Evolutionary conservation across 2,888 invertebrate species (phyloP).

Genomic region (Pristionchus fissidentatus): DNA sequence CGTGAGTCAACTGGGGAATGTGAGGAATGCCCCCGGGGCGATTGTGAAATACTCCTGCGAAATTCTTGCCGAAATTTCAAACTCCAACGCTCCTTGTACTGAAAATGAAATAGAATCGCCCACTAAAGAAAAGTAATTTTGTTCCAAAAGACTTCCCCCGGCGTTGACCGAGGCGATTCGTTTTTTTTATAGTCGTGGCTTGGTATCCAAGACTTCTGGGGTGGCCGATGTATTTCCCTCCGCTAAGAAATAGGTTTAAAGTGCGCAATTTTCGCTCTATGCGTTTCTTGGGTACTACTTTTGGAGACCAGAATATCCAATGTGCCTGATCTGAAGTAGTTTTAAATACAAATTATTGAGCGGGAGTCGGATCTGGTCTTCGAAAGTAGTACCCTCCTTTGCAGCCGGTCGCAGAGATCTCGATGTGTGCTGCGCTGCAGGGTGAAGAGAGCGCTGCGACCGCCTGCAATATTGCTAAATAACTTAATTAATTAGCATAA

Average conservation of each 20-base stretch:
- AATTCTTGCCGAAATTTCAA: too few relatives aligned
- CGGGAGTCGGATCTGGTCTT: too few relatives aligned
- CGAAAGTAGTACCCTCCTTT: constrained; percentile 5
- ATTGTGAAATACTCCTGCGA: too few relatives aligned
- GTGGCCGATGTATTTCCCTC: too few relatives aligned
- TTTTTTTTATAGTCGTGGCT: too few relatives aligned
- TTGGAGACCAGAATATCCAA: too few relatives aligned
- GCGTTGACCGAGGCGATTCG: too few relatives aligned
- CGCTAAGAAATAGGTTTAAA: background rate
- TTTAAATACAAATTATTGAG: background rate
- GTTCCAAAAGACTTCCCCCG: too few relatives aligned
- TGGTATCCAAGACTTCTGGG: too few relatives aligned
- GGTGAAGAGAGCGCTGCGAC: constrained; percentile 36
- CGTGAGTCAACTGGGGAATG: background rate
- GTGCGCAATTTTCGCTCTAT: background rate
- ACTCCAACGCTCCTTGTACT: background rate
- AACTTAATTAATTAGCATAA: background rate
- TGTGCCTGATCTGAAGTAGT: too few relatives aligned
- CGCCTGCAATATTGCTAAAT: constrained; percentile 28
- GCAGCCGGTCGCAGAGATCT: constrained; percentile 47
- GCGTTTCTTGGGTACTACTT: background rate
- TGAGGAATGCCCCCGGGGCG: too few relatives aligned
- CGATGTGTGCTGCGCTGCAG: constrained; percentile 43
- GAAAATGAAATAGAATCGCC: background rate
- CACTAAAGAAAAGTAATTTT: background rate